Evolutionary conservation across 2,888 invertebrate species (phyloP).

Genomic region (Lordiphosa andalusiaca): DNA sequence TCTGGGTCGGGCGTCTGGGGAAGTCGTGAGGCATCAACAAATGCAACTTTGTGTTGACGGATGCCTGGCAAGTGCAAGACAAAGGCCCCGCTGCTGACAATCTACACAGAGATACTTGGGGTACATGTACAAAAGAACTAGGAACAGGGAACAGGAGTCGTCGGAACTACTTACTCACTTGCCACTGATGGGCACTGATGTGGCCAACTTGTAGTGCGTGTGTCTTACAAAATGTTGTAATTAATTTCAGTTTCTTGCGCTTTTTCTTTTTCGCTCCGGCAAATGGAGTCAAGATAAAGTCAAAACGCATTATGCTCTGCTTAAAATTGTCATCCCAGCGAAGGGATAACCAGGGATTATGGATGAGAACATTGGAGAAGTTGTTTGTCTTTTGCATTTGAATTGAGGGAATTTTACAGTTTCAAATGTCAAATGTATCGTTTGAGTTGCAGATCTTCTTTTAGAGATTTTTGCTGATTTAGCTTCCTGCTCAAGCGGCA

Average conservation of each 20-base stretch:
- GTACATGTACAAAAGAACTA: conserved; percentile 7
- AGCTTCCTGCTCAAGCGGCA: too few species aligned
- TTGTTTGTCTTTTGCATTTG: too few species aligned
- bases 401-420: too few species aligned
- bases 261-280: too few species aligned
- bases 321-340: conserved; percentile 53
- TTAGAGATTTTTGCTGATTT: too few species aligned
- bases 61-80: conserved; percentile 70
- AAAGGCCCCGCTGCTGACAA: conserved; percentile 35
- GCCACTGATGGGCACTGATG: conserved; percentile 52
- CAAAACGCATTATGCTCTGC: conserved; percentile 48
- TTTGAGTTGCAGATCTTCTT: too few species aligned
- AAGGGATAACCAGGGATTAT: neutral
- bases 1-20: conserved; percentile 13
- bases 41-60: conserved; percentile 58
- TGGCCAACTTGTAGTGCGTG: conserved; percentile 61
- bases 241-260: conserved; percentile 51
- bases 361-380: too few species aligned
- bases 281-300: too few species aligned
- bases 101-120: conserved; percentile 16
- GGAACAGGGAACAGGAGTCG: conserved; percentile 1
- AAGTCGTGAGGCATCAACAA: conserved; percentile 26
- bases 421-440: too few species aligned
- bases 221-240: conserved; percentile 74
- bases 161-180: conserved; percentile 15